Conservation (phyloP, 2,797 vertebrate species). For the Pseudochaenichthys georgianus region DNA sequence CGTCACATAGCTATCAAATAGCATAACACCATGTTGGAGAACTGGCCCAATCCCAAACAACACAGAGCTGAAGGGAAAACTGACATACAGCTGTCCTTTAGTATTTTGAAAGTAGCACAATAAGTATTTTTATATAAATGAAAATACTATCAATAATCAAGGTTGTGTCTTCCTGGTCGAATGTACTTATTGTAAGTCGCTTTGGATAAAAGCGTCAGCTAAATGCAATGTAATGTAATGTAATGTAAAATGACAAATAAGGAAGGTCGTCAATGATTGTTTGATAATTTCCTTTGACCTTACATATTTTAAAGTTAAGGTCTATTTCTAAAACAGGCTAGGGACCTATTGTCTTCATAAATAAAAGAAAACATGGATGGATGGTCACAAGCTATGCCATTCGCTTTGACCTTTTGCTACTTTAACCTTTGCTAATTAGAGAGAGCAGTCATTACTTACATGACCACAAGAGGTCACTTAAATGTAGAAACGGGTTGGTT, state of each 20-base stretch:
- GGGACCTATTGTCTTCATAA: not conserved
- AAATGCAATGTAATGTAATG: too few species aligned
- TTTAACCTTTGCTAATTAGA: not conserved
- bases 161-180: too few species aligned
- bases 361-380: not conserved
- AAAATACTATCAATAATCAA: too few species aligned
- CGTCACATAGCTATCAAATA: constrained; percentile 26
- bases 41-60: not conserved
- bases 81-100: not conserved
- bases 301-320: too few species aligned
- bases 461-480: not conserved
- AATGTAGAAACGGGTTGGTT: not conserved
- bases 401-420: not conserved
- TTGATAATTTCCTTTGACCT: too few species aligned
- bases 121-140: not conserved
- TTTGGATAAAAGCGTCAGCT: too few species aligned
- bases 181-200: too few species aligned
- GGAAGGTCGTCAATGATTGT: too few species aligned
- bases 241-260: too few species aligned
- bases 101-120: not conserved
- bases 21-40: not conserved
- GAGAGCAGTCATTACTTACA: not conserved
- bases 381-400: not conserved
- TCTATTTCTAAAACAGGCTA: too few species aligned
- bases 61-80: constrained; percentile 1